phyloP scores from a whole-genome alignment of 2,888 invertebrate species.

The Nymphalis urticae region DNA sequence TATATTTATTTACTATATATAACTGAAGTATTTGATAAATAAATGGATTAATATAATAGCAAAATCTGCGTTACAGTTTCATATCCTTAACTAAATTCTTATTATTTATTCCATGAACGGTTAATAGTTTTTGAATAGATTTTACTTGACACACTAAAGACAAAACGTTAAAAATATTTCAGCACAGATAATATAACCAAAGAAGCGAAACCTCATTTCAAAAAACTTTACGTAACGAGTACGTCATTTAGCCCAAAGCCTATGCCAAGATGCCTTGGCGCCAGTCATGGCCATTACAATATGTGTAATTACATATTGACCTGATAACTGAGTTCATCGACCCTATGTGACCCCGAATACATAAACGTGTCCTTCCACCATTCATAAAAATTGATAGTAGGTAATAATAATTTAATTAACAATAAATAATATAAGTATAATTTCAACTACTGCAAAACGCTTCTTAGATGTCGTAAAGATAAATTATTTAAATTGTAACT shows the following conservation, averaged over 20 bases:
- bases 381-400: neutral
- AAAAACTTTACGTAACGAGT: constrained; percentile 12
- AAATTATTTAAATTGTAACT: no score
- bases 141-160: no score
- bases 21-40: neutral
- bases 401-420: neutral
- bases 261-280: constrained; percentile 32
- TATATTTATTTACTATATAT: no score
- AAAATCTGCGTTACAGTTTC: neutral
- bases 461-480: no score
- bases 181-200: neutral
- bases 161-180: neutral
- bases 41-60: neutral
- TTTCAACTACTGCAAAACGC: no score
- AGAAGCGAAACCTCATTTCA: neutral
- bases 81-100: no score
- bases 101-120: no score
- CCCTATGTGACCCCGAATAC: constrained; percentile 17
- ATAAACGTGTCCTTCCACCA: constrained; percentile 7
- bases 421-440: no score
- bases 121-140: no score
- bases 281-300: constrained; percentile 19
- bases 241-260: constrained; percentile 11
- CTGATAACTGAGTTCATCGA: constrained; percentile 29
- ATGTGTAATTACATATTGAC: constrained; percentile 29